Evolutionary conservation across 2,888 invertebrate species (phyloP).

Genomic region (Cantharis rufa): DNA sequence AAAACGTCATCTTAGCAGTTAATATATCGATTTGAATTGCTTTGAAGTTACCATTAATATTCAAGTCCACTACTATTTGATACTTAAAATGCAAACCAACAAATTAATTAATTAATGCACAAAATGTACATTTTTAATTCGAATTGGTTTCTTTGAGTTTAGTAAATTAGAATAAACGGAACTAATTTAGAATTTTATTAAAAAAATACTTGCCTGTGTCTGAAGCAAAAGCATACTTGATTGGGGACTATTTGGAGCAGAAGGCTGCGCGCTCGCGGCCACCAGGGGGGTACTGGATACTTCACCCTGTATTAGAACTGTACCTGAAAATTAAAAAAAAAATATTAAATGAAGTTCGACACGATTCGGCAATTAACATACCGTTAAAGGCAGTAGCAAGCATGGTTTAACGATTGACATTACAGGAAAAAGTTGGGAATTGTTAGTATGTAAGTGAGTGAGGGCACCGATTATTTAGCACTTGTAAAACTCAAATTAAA

Average conservation of each 20-base stretch:
- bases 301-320: slow-evolving; percentile 55
- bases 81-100: slow-evolving; percentile 1
- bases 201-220: slow-evolving; percentile 72
- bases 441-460: not conserved
- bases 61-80: not conserved
- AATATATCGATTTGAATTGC: not conserved
- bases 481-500: slow-evolving; percentile 14
- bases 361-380: slow-evolving; percentile 15
- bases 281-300: slow-evolving; percentile 53
- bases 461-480: not conserved
- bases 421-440: not conserved
- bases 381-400: slow-evolving; percentile 33
- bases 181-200: not conserved
- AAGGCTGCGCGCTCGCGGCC: slow-evolving; percentile 63
- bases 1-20: not conserved
- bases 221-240: slow-evolving; percentile 94
- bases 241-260: slow-evolving; percentile 63
- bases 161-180: not conserved
- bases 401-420: slow-evolving; percentile 28
- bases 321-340: slow-evolving; percentile 45
- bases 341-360: not conserved
- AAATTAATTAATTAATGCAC: not conserved
- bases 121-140: not conserved
- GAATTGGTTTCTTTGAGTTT: not conserved
- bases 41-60: not conserved